Percentiles rank a stretch among this genome's conserved stretches.
Evolutionary conservation across 2,888 invertebrate species (phyloP).

Genomic region (Euplagia quadripunctaria): DNA sequence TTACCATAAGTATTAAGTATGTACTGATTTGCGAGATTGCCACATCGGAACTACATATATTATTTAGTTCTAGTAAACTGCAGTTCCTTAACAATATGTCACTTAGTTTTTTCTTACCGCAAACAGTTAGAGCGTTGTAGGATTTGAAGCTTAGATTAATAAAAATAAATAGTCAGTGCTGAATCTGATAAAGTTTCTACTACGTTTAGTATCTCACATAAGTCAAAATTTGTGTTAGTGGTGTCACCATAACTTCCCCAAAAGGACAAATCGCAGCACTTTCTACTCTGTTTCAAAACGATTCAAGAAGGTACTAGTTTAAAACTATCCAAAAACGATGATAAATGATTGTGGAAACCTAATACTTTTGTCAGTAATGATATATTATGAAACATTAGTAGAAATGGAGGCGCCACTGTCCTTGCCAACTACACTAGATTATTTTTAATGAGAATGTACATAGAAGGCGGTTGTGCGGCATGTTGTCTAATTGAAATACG

Average conservation of each 20-base stretch:
- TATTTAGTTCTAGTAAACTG: neutral
- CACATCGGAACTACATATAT: no score
- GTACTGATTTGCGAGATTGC: neutral
- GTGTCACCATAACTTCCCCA: no score
- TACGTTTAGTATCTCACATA: neutral
- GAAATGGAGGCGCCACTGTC: neutral
- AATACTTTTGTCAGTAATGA: no score
- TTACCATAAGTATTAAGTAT: neutral
- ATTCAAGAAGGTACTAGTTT: neutral
- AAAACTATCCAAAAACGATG: neutral
- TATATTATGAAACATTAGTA: neutral
- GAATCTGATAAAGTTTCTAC: neutral
- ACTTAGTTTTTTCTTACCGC: neutral
- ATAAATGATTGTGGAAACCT: neutral
- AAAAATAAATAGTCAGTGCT: neutral
- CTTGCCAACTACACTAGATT: neutral
- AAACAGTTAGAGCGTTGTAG: no score
- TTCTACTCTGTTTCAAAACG: neutral
- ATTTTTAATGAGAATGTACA: neutral
- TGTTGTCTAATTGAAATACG: conserved; percentile 50
- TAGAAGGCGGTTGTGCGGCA: conserved; percentile 13
- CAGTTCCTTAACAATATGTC: neutral
- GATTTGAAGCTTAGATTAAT: neutral
- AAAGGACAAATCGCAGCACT: no score
- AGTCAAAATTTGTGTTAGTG: no score